These are phyloP conservation scores for Otis tarda DNA, from an alignment of 2,113 vertebrate genomes.

Conservation along the genomic window DNA sequence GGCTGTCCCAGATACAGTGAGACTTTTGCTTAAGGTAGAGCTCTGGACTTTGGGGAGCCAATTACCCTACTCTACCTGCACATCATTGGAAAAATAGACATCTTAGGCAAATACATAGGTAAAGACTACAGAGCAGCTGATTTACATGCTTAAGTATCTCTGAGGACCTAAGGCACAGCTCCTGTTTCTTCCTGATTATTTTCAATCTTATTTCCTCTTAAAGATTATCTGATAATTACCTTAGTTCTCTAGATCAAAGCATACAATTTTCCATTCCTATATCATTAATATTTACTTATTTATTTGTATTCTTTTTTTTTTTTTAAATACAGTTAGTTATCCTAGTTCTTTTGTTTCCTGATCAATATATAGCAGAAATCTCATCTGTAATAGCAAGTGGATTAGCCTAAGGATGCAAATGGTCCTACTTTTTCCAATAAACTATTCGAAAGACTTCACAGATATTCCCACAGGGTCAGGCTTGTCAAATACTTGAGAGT, in stretches of 20 bases:
- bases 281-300: background rate
- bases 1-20: background rate
- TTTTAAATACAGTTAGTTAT: background rate
- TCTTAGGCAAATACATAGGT: background rate
- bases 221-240: background rate
- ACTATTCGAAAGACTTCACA: background rate
- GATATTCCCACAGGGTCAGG: background rate
- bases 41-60: background rate
- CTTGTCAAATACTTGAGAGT: background rate
- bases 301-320: background rate
- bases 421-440: background rate
- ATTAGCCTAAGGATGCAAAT: background rate
- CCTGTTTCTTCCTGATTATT: background rate
- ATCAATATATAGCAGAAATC: background rate
- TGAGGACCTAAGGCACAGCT: background rate
- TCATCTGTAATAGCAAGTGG: background rate
- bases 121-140: background rate
- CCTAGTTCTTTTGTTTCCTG: background rate
- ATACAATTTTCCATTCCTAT: background rate
- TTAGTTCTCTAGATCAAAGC: background rate
- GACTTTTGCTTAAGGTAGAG: background rate
- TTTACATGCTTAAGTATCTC: background rate
- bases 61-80: background rate
- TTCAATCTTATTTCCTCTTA: background rate
- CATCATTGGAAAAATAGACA: background rate